These are phyloP conservation scores for Bucco capensis DNA, from an alignment of 2,113 vertebrate species.

Conservation along the genomic window DNA sequence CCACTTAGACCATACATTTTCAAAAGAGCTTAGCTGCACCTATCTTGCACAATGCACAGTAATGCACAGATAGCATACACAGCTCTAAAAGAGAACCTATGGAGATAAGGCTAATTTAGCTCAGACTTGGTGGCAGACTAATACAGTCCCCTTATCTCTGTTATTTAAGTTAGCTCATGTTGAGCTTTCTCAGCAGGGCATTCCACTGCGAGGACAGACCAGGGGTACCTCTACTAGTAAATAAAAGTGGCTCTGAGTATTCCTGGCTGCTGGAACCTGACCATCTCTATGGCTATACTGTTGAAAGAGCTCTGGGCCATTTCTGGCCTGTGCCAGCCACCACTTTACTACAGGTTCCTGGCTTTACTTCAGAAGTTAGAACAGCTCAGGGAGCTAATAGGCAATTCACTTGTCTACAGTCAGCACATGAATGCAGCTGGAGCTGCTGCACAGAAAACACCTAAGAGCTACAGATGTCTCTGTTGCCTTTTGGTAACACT, in stretches of 20 bases:
- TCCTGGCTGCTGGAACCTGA: not conserved
- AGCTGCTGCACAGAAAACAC: not conserved
- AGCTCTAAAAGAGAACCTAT: not conserved
- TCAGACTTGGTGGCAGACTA: slow-evolving; percentile 18
- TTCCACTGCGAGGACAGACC: not conserved
- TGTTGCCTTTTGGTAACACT: not conserved
- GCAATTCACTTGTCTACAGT: not conserved
- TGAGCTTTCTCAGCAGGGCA: slow-evolving; percentile 2
- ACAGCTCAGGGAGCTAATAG: not conserved
- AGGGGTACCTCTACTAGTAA: not conserved
- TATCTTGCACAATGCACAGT: not conserved
- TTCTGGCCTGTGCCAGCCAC: not conserved
- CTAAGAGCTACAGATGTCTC: not conserved
- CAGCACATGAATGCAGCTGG: not conserved
- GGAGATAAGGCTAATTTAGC: slow-evolving; percentile 12
- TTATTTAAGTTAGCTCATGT: slow-evolving; percentile 33
- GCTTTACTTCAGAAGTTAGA: not conserved
- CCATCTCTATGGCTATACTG: not conserved
- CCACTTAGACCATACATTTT: not conserved
- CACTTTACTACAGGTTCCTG: not conserved
- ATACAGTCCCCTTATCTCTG: slow-evolving; percentile 5
- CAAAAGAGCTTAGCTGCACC: not conserved
- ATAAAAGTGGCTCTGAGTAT: not conserved
- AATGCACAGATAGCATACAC: not conserved
- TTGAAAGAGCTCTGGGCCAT: not conserved